phyloP scores from a whole-genome alignment of 1,140 invertebrate genomes.

The Sycobia sp. region DNA sequence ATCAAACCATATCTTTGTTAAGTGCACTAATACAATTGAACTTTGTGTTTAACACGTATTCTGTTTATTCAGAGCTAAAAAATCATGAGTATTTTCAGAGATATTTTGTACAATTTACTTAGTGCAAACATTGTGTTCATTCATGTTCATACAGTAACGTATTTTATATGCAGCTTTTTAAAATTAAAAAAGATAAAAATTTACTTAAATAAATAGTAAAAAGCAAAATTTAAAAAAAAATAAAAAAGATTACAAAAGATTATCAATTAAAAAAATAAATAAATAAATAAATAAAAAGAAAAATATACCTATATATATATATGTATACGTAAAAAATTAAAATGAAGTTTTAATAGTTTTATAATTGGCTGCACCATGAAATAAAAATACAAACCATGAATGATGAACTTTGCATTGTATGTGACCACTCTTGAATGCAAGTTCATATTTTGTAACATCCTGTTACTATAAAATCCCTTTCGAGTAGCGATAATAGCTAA shows the following conservation, averaged over 20 bases:
- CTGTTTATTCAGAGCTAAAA: too few relatives aligned
- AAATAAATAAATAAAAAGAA: constrained; percentile 20
- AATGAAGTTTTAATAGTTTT: constrained; percentile 27
- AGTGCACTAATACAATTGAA: too few relatives aligned
- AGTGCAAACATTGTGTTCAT: too few relatives aligned
- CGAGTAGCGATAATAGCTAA: constrained; percentile 62
- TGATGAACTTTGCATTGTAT: constrained; percentile 57
- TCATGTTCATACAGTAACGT: constrained; percentile 28
- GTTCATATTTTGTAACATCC: constrained; percentile 54
- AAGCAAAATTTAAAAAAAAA: constrained; percentile 24
- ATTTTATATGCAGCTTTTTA: constrained; percentile 29
- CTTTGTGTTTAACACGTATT: too few relatives aligned
- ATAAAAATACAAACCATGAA: constrained; percentile 59
- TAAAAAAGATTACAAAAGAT: constrained; percentile 17
- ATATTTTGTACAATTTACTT: too few relatives aligned
- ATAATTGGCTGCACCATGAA: constrained; percentile 52
- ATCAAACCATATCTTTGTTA: too few relatives aligned
- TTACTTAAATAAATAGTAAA: constrained; percentile 10
- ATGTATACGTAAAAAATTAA: too few relatives aligned
- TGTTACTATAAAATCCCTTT: constrained; percentile 52
- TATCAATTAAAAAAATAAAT: neutral
- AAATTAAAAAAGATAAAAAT: constrained; percentile 14
- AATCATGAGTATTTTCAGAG: too few relatives aligned
- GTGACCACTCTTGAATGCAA: constrained; percentile 54
- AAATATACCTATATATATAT: too few relatives aligned